Base-by-base conservation (phyloP, 2,113 vertebrate species). In the Reinhardtius hippoglossoides region DNA sequence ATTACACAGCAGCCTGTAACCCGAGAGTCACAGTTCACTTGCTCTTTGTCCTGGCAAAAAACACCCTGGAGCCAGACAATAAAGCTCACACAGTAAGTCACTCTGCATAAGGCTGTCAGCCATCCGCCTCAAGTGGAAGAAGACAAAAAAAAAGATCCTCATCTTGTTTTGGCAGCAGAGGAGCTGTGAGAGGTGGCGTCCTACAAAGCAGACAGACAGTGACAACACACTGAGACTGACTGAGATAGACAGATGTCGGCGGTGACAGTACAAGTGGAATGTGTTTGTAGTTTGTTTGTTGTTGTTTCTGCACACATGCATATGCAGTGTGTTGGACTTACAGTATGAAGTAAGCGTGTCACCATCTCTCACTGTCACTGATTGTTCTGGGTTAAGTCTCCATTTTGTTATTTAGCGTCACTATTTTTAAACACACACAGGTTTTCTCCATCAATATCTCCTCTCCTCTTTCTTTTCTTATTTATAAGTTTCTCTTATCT, bases 211-310 rank as follows among this genome's bases (percentile, higher is more conserved):
- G 31, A 59, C 61, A 56, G 75, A 79, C 62, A 13, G 31, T 60
- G 42, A 65, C 31, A 58, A 58, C 73, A 42, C 40, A 42, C 40
- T 2, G 9, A 42, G 9, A 42, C 40, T 3, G 40, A 42, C 9
- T 42, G 66, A 78, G 64, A 87, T 1, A 82, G 78, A 78, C 78
- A 84, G 70, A 85, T 76, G 86, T 84, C 59, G 2, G 26, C 48
- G 20, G 2, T 79, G 76, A 78, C 74, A 73, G 26, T 75, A 69
- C 66, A 87, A 84, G 67, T 40, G 69, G 64, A 67, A 74, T 56
- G 56, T 81, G 52, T 78, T 80, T 42, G 10, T 27, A 23, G n/a
- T 23, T 23, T 23, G 46, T 78, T 84, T 74, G 62, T 71, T 76
- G 65, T 69, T 42, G 74, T 68, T 66, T 67, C 20, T 24, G 67